Conservation (phyloP, 2,113 vertebrate species). For the Hyperopisus bebe region DNA sequence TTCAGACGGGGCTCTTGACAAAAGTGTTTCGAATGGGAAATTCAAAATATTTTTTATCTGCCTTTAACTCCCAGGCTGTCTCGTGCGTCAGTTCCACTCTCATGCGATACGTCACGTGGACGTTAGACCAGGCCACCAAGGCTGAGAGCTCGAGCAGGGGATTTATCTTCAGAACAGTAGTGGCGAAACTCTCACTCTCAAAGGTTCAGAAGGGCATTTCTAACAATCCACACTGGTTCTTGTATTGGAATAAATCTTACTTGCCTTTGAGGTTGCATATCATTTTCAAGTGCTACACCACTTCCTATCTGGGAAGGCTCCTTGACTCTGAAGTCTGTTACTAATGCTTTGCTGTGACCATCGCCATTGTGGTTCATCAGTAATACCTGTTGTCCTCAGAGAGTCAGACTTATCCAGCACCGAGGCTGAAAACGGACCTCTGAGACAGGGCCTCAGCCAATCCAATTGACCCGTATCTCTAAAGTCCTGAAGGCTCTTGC, state of each 20-base stretch:
- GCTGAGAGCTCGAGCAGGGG: not conserved
- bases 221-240: not conserved
- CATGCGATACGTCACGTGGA: not conserved
- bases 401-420: not conserved
- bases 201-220: not conserved
- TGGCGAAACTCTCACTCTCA: not conserved
- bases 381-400: not conserved
- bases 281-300: not conserved
- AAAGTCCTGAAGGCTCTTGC: not conserved
- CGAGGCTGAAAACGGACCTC: not conserved
- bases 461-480: not conserved
- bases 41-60: constrained; percentile 7
- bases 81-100: not conserved
- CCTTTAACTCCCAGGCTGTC: not conserved
- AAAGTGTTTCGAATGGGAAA: constrained; percentile 10
- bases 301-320: not conserved
- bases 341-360: not conserved
- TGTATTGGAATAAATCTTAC: not conserved
- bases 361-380: not conserved
- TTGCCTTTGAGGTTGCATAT: not conserved
- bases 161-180: not conserved
- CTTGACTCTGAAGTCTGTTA: not conserved
- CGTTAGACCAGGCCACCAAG: not conserved
- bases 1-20: not conserved
- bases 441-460: not conserved